A percentile compares a stretch with the other conserved stretches of the same genome.
These are phyloP conservation scores for Tribolium castaneum DNA, from an alignment of 1,140 invertebrate genomes.

Conservation along the genomic window DNA sequence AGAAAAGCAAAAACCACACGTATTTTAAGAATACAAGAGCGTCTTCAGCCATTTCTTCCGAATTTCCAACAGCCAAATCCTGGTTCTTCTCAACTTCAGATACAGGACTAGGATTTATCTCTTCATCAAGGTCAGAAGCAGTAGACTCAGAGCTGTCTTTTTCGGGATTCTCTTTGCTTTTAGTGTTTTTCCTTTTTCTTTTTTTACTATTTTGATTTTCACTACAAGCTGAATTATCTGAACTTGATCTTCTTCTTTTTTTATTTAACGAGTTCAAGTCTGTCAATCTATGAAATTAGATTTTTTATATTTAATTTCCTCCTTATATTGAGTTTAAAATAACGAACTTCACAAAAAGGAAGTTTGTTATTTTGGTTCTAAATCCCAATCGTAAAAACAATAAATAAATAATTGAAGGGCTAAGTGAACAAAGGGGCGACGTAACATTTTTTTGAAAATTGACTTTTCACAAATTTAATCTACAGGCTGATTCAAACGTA, in stretches of 20 bases:
- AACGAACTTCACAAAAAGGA: too few relatives aligned
- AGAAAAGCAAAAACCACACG: not conserved
- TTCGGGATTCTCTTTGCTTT: not conserved
- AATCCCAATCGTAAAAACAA: too few relatives aligned
- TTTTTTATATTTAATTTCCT: too few relatives aligned
- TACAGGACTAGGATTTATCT: not conserved
- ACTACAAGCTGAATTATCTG: not conserved
- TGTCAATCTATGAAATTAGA: too few relatives aligned
- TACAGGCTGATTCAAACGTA: too few relatives aligned
- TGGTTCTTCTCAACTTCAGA: not conserved
- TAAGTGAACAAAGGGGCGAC: too few relatives aligned
- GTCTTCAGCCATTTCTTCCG: not conserved
- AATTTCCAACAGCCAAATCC: not conserved
- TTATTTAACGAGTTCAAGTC: conserved; percentile 18
- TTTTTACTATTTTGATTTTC: not conserved
- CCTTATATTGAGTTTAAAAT: too few relatives aligned
- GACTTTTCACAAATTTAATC: too few relatives aligned
- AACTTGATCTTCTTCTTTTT: not conserved
- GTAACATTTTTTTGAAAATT: too few relatives aligned
- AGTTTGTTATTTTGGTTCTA: too few relatives aligned
- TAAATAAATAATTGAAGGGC: too few relatives aligned
- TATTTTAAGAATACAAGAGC: conserved; percentile 18
- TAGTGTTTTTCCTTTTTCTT: not conserved
- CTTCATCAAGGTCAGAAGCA: not conserved
- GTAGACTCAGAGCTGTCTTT: too few relatives aligned